These are phyloP conservation scores for Oophaga pumilio DNA, from an alignment of 2,113 vertebrate species.

Conservation along the genomic window DNA sequence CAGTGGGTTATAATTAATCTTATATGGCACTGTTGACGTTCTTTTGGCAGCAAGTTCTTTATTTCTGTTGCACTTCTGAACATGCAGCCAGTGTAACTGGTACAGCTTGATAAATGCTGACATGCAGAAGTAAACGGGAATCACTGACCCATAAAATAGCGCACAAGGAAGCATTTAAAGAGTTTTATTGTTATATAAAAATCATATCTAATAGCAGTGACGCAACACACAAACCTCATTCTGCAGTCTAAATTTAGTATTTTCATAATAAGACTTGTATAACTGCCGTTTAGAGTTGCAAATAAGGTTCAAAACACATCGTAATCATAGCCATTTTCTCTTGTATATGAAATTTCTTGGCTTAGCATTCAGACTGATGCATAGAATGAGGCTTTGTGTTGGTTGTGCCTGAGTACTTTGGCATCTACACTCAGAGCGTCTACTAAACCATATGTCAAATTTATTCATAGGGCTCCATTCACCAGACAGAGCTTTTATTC, in stretches of 20 bases:
- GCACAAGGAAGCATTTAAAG: background rate
- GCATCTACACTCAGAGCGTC: no score
- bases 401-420: no score
- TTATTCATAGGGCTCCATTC: no score
- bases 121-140: background rate
- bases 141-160: background rate
- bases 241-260: background rate
- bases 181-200: no score
- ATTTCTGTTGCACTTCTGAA: background rate
- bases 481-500: no score
- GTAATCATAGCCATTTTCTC: no score
- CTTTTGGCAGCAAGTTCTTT: background rate
- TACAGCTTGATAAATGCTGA: background rate
- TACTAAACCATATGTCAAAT: no score
- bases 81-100: conserved; percentile 5
- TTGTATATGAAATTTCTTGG: background rate
- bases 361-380: background rate
- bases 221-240: background rate
- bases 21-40: background rate
- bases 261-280: background rate
- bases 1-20: background rate
- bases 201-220: background rate
- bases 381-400: no score
- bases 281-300: background rate
- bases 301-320: background rate